Evolutionary conservation across 2,797 vertebrate species (phyloP).

Genomic region (Nyctibius grandis): DNA sequence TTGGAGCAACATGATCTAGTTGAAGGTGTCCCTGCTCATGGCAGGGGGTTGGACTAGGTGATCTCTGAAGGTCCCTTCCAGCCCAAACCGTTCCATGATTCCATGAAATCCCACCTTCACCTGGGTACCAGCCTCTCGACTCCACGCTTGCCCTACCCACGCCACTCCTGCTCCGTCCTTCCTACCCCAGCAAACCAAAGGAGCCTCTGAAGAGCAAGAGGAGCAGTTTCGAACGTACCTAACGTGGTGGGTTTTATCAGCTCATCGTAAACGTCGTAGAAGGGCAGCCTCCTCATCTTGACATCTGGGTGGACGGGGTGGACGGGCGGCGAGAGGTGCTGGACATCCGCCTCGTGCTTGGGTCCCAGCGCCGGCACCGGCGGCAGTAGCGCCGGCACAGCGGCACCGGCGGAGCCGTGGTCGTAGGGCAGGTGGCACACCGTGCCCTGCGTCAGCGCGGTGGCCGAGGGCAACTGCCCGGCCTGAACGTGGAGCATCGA

Average conservation of each 20-base stretch:
- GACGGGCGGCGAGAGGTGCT: slow-evolving; percentile 45
- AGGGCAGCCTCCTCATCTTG: slow-evolving; percentile 74
- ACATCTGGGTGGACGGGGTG: slow-evolving; percentile 77
- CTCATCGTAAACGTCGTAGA: slow-evolving; percentile 75
- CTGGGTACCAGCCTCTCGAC: too few relatives aligned
- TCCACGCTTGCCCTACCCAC: too few relatives aligned
- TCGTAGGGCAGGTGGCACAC: slow-evolving; percentile 58
- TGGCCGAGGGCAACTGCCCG: slow-evolving; percentile 33
- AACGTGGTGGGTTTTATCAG: slow-evolving; percentile 74
- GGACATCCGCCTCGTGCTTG: slow-evolving; percentile 68
- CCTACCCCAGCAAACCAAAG: too few relatives aligned
- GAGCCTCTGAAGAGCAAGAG: too few relatives aligned
- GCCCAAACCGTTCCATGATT: not conserved
- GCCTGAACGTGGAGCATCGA: slow-evolving; percentile 65
- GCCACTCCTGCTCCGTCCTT: too few relatives aligned
- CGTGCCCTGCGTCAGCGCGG: not conserved
- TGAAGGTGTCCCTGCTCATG: not conserved
- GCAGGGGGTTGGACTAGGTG: not conserved
- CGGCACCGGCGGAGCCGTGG: not conserved
- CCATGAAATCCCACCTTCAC: too few relatives aligned
- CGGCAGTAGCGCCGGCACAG: slow-evolving; percentile 46
- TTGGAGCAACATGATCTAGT: too few relatives aligned
- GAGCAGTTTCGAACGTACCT: slow-evolving; percentile 21
- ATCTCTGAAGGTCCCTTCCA: not conserved
- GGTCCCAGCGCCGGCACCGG: slow-evolving; percentile 57